phyloP scores from a whole-genome alignment of 1,140 invertebrate species.

The Diachasmimorpha longicaudata region DNA sequence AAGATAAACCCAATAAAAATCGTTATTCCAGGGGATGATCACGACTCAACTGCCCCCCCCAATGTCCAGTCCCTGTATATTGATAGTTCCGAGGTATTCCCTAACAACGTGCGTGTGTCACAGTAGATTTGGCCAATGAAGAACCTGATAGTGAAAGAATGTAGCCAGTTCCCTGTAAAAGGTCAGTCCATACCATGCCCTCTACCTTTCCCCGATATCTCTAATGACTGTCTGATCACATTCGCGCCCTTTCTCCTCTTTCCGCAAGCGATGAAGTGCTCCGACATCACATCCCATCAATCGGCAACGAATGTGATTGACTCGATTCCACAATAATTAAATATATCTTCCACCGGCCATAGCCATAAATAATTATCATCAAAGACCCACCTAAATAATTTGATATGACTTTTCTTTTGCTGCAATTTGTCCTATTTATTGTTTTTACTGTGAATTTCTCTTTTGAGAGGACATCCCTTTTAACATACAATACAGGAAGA shows the following conservation, averaged over 20 bases:
- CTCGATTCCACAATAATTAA: no score
- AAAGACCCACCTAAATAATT: no score
- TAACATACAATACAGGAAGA: no score
- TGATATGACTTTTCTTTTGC: no score
- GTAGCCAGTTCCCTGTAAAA: not conserved
- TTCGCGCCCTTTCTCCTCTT: not conserved
- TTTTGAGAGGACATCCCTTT: no score
- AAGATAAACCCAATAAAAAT: constrained; percentile 36
- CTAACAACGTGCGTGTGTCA: constrained; percentile 60
- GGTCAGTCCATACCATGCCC: not conserved
- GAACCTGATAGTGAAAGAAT: constrained; percentile 38
- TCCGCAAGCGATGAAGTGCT: no score
- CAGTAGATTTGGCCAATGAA: constrained; percentile 60
- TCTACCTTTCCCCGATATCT: not conserved
- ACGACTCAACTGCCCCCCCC: constrained; percentile 50
- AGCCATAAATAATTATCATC: no score
- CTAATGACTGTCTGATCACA: constrained; percentile 25
- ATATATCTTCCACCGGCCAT: no score
- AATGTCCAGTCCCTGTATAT: constrained; percentile 48
- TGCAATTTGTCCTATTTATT: no score
- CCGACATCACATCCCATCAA: no score
- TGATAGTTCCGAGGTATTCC: constrained; percentile 50
- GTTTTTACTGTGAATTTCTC: no score
- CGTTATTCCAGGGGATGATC: constrained; percentile 54
- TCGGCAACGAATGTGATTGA: no score